phyloP scores from a whole-genome alignment of 2,113 vertebrate species.

The Podocnemis expansa region DNA sequence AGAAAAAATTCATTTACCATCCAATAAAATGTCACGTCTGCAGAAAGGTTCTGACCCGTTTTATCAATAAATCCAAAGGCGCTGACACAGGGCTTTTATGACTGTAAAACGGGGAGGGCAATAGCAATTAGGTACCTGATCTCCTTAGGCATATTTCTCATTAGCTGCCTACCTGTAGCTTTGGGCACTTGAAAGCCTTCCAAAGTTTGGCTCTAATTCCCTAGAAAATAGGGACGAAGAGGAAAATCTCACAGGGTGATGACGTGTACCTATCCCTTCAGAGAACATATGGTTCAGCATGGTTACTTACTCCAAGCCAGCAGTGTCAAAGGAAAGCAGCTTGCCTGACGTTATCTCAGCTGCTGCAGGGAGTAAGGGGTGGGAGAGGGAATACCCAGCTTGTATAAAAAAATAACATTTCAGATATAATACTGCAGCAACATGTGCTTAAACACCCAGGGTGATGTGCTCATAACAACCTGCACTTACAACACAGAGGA shows the following conservation, averaged over 20 bases:
- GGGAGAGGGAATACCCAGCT: accelerated
- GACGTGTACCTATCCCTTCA: not conserved
- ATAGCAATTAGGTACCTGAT: not conserved
- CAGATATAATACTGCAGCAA: accelerated
- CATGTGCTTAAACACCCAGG: slow-evolving; percentile 74
- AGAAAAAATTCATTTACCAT: too few species aligned
- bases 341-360: not conserved
- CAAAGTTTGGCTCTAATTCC: not conserved
- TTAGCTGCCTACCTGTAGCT: not conserved
- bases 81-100: not conserved
- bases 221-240: not conserved
- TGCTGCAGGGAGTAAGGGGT: not conserved
- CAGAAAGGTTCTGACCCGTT: not conserved
- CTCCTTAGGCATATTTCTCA: accelerated
- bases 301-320: accelerated
- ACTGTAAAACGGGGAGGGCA: not conserved
- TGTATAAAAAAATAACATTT: accelerated
- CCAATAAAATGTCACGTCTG: not conserved
- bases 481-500: slow-evolving; percentile 91
- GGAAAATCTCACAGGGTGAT: not conserved
- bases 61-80: not conserved
- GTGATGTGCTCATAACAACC: slow-evolving; percentile 89
- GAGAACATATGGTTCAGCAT: not conserved
- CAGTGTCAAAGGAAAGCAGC: not conserved
- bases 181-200: not conserved